Conservation (phyloP, 2,113 vertebrate genomes). For the Procapra przewalskii region DNA sequence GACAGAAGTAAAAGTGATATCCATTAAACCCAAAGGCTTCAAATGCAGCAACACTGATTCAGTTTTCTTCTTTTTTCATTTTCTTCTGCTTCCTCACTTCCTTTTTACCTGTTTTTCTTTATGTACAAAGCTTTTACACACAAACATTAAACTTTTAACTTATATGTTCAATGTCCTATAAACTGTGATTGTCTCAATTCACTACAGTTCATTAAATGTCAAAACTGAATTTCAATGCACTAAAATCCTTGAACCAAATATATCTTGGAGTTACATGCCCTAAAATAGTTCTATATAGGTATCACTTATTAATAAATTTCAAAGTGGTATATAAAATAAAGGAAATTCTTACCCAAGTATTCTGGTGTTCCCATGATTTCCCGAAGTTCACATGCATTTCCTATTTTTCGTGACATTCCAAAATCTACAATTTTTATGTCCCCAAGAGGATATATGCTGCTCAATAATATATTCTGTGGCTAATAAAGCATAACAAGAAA, state of each 20-base stretch:
- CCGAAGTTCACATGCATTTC: constrained; percentile 86
- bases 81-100: neutral
- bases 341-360: constrained; percentile 89
- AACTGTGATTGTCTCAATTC: neutral
- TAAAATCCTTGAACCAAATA: neutral
- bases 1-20: neutral
- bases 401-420: constrained; percentile 93
- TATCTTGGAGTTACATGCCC: neutral
- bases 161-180: neutral
- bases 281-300: neutral
- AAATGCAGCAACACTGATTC: neutral
- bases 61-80: neutral
- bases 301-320: constrained; percentile 10
- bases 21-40: neutral
- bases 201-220: neutral
- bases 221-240: neutral
- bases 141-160: neutral
- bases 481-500: constrained; percentile 74
- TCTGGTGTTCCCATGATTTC: constrained; percentile 97
- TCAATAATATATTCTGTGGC: constrained; percentile 97
- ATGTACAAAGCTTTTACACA: neutral
- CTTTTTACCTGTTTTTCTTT: neutral
- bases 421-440: constrained; percentile 98
- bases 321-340: constrained; percentile 26
- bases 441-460: constrained; percentile 88